These are phyloP conservation scores for Tetanocera ferruginea DNA, from an alignment of 2,888 invertebrate species.

Conservation along the genomic window DNA sequence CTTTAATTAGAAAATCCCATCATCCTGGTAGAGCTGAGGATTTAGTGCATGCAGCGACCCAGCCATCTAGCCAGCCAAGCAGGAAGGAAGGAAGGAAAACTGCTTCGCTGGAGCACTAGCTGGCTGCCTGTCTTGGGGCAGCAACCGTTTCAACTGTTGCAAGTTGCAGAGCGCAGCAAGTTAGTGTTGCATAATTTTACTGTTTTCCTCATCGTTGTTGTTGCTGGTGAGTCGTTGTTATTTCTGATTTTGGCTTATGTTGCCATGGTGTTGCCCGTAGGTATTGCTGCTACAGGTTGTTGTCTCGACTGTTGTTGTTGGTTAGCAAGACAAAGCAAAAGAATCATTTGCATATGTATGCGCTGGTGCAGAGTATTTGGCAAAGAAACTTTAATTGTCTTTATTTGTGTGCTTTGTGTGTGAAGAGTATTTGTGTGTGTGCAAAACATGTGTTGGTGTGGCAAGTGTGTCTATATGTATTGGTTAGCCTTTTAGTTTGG, in stretches of 20 bases:
- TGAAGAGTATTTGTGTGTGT: not conserved
- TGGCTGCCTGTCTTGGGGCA: too few species aligned
- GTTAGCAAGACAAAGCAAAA: not conserved
- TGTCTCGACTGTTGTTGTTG: not conserved
- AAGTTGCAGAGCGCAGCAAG: not conserved
- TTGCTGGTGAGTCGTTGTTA: too few species aligned
- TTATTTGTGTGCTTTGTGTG: not conserved
- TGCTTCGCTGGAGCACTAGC: too few species aligned
- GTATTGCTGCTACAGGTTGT: conserved; percentile 4
- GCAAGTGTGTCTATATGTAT: not conserved
- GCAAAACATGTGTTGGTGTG: not conserved
- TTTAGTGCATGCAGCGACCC: not conserved
- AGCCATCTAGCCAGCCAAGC: not conserved
- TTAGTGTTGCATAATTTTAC: not conserved
- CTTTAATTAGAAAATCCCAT: conserved; percentile 40
- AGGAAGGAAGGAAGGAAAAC: too few species aligned
- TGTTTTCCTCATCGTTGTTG: not conserved
- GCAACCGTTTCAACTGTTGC: not conserved
- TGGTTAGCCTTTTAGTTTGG: not conserved
- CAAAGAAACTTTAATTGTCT: too few species aligned
- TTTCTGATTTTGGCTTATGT: not conserved
- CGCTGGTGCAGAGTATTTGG: too few species aligned
- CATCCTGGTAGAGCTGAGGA: conserved; percentile 1
- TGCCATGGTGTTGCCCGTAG: not conserved
- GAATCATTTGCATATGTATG: not conserved